phyloP scores from a whole-genome alignment of 2,888 invertebrate species.

The Trachelus tabidus region DNA sequence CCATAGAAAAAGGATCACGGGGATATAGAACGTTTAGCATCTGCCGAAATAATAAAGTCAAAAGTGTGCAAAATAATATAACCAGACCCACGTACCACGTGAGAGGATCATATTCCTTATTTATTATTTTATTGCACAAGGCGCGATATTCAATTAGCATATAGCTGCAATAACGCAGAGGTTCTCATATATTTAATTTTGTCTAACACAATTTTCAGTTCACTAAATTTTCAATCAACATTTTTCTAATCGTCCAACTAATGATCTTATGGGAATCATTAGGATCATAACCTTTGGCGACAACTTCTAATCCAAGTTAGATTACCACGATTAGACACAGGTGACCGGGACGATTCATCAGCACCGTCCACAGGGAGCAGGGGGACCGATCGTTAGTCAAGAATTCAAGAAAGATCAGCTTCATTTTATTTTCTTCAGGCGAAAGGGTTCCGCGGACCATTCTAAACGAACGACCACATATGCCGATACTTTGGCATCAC shows the following conservation, averaged over 20 bases:
- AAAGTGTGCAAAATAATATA: conserved; percentile 13
- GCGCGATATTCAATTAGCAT: conserved; percentile 35
- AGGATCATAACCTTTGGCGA: conserved; percentile 21
- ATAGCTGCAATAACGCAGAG: conserved; percentile 16
- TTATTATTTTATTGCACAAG: conserved; percentile 33
- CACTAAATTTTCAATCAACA: conserved; percentile 11
- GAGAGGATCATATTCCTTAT: conserved; percentile 29
- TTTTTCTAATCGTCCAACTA: conserved; percentile 6
- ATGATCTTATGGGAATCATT: conserved; percentile 4
- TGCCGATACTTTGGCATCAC: background rate
- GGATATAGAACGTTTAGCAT: conserved; percentile 24
- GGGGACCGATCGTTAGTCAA: background rate
- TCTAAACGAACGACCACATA: background rate
- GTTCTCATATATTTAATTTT: background rate
- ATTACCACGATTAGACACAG: conserved; percentile 10
- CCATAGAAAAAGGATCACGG: background rate
- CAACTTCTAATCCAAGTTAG: conserved; percentile 19
- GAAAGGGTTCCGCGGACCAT: background rate
- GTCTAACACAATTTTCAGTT: background rate
- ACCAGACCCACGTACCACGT: background rate
- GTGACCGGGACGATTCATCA: background rate
- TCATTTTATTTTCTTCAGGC: background rate
- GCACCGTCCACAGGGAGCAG: background rate
- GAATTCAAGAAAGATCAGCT: background rate
- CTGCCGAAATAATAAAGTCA: conserved; percentile 30